Evolutionary conservation across 2,797 vertebrate species (phyloP), one percentile per base, ranked within the genome.

Genomic region (Scomberomorus guttatus): DNA sequence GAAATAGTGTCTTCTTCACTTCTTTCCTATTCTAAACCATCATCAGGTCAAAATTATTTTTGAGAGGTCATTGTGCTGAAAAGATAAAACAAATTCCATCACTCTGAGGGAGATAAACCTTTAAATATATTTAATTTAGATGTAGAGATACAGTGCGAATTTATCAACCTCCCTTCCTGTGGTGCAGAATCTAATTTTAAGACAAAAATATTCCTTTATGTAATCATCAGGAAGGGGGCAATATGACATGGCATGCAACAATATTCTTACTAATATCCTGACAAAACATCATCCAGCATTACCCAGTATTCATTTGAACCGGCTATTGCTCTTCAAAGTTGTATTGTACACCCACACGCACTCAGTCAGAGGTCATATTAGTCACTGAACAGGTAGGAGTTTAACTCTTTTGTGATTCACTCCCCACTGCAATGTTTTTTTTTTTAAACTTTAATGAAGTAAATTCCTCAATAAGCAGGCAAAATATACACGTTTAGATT

Each of bases 301-400:
- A 51, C 32, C 32, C 42, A 25, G 20, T 9, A 7, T 55, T 39
- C 50, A 44, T 76, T 27, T 66, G 56, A 59, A 24, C 25, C 3
- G 27, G 44, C 29, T 64, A 59, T 54, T 22, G 15, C 72, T 62
- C 39, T 39, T 44, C 50, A 54, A 44, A 71, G 64, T 37, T 34
- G 27, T 42, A 20, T 57, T 10, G 32, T 2, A 42, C 75, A 24
- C 81, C 82, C n/a, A 83, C 80, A 0, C 56, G 61, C 56, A 39
- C 74, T 65, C 69, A 57, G 29, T 75, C 29, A 54, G 55, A 75
- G 75, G 80, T 82, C 50, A 9, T 22, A 10, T 22, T 62, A 27
- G 42, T 82, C 81, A 75, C 50, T 50, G 22, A 50, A 39, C 79
- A 64, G 57, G 70, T 46, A 50, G 78, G 80, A 60, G 55, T 56